Evolutionary conservation across 2,888 invertebrate species (phyloP).

Genomic region (Endomychus coccineus): DNA sequence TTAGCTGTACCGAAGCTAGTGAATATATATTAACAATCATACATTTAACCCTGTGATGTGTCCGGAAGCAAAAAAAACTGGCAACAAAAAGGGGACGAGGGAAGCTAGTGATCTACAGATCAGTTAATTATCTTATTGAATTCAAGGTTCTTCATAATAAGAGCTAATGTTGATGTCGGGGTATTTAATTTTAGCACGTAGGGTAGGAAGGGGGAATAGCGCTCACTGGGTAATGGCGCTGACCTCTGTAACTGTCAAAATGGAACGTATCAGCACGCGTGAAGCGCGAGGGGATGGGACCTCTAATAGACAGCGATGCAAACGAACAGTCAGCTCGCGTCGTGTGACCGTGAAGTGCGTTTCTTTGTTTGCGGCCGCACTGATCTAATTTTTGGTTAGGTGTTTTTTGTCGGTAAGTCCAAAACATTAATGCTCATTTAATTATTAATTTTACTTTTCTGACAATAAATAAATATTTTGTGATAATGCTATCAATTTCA

Average conservation of each 20-base stretch:
- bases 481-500: conserved; percentile 1
- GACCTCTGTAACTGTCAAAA: conserved; percentile 9
- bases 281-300: conserved; percentile 1
- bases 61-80: too few species aligned
- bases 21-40: too few species aligned
- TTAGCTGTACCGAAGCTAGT: too few species aligned
- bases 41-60: too few species aligned
- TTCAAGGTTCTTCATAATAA: too few species aligned
- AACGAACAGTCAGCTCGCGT: background rate
- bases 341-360: conserved; percentile 11
- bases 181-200: too few species aligned
- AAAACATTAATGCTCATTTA: conserved; percentile 11
- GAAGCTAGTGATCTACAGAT: too few species aligned
- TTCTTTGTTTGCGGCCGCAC: conserved; percentile 10
- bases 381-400: conserved; percentile 15
- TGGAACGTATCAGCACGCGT: conserved; percentile 5
- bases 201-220: conserved; percentile 6
- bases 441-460: conserved; percentile 7
- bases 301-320: conserved; percentile 5
- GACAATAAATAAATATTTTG: conserved; percentile 8
- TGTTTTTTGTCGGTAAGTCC: conserved; percentile 14
- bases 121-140: too few species aligned
- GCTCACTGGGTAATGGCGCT: conserved; percentile 9
- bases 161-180: too few species aligned
- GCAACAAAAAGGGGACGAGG: too few species aligned